Base-by-base conservation (phyloP, 2,113 vertebrate species). In the Corythornis vintsioides region DNA sequence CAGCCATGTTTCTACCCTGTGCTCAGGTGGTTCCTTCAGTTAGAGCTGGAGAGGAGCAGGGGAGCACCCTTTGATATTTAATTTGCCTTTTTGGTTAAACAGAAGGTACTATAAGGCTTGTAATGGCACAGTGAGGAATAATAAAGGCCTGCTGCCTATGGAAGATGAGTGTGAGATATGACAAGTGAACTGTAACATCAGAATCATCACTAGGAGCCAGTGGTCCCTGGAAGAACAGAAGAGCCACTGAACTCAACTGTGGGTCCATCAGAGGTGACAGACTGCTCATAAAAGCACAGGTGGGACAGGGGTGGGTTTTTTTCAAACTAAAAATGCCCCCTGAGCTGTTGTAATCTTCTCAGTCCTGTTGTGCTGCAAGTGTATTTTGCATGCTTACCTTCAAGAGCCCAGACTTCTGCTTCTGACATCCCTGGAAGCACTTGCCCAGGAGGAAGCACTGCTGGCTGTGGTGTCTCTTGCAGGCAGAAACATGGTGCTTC, bases 51-150 rank as follows among this genome's bases (percentile, higher is more conserved):
- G 50, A 31, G 24, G 26, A 52, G 67, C 48, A n/a, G 31, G 10
- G 15, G 40, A 79, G 26, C 22, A 35, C 47, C 2, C 3, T 35
- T 17, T 45, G 55, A 50, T 35, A 21, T 61, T 50, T 26, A 48
- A 2, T 25, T 25, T 17, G 15, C 55, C 14, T 26, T 57, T 20
- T 50, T 53, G 56, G 24, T 67, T 57, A 75, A 84, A 47, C 43
- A 53, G 38, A 47, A 59, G 6, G 24, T 35, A 64, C 12, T n/a
- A 47, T 31, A 52, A 42, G 28, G 66, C 66, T 77, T 9, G 7
- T 40, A 45, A 57, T 4, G 33, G 24, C 16, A 31, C 26, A 22
- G 5, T 1, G 4, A 1, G 2, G 11, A 15, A 45, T 13, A 8
- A 84, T 43, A 50, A 74, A 40, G 79, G 42, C 45, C 13, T 45